Base-by-base conservation (phyloP, 2,888 invertebrate species). In the Cheilosia grossa region DNA sequence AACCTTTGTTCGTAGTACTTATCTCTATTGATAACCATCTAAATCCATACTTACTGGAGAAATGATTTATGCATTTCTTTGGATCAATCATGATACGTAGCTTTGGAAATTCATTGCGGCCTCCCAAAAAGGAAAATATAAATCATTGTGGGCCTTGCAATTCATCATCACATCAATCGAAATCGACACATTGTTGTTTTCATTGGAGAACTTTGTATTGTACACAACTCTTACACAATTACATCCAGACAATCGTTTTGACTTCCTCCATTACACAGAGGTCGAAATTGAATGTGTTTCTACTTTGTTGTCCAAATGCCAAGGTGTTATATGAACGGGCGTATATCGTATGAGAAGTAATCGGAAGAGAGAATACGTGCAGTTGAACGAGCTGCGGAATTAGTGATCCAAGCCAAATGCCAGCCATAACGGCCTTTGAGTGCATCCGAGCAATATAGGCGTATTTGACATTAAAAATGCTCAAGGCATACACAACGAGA, bases 401-500 rank as follows among this genome's bases (percentile, higher is more conserved):
- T 42, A 40, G 13, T 15, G 7, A 61, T 13, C 37, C 27, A n/a
- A 44, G 51, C 10, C 21, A 53, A 59, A 49, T 40, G 72, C 72
- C 27, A 73, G 33, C 24, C 24, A 19, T 27, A 21, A 9, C 47
- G 15, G 49, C 21, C 40, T 33, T 54, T 54, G 37, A 63, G 67
- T 75, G 59, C 59, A 75, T 67, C 59, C 51, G 59, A 67, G 53
- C 59, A 64, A 61, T 72, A 58, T 72, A 74, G 74, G 74, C 64
- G 74, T 74, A 66, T 61, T 74, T 75, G 67, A 67, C 66, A 75
- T 75, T 75, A 75, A 51, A 53, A 75, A 67, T 67, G 75, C 75
- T 59, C 24, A 21, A 7, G 37, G 75, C 75, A 67, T 75, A 75
- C 66, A 44, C 51, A 66, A 42, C 33, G n/a, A 56, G 17, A 66